These are phyloP conservation scores for Chloroceryle aenea DNA, from an alignment of 2,113 vertebrate genomes.

Conservation along the genomic window DNA sequence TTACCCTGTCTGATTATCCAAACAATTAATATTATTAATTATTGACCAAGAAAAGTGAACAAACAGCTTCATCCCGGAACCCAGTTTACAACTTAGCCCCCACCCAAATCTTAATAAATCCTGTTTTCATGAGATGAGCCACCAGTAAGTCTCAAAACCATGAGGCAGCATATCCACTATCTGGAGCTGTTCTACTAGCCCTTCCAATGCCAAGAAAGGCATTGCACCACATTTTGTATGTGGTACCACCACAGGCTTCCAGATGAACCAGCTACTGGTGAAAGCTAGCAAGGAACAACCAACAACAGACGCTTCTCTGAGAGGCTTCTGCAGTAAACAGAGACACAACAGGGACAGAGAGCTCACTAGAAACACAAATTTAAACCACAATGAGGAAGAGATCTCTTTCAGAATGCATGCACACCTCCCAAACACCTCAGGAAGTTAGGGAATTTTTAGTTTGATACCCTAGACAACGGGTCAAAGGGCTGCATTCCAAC, in stretches of 20 bases:
- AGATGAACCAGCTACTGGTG: not conserved
- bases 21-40: not conserved
- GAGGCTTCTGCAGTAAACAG: not conserved
- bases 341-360: not conserved
- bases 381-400: not conserved
- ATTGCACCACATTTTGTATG: fast-evolving
- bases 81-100: not conserved
- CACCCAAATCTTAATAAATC: not conserved
- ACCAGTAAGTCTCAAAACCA: not conserved
- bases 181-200: not conserved
- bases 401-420: not conserved
- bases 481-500: not conserved
- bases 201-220: not conserved
- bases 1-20: not conserved
- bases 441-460: not conserved
- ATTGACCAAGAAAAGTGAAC: not conserved
- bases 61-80: not conserved
- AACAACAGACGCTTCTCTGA: not conserved
- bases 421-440: not conserved
- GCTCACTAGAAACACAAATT: not conserved
- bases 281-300: not conserved
- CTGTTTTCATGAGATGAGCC: not conserved
- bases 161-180: not conserved
- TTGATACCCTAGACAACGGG: not conserved
- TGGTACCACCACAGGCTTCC: not conserved